phyloP scores from a whole-genome alignment of 2,797 vertebrate species.

The Sciurus vulgaris region DNA sequence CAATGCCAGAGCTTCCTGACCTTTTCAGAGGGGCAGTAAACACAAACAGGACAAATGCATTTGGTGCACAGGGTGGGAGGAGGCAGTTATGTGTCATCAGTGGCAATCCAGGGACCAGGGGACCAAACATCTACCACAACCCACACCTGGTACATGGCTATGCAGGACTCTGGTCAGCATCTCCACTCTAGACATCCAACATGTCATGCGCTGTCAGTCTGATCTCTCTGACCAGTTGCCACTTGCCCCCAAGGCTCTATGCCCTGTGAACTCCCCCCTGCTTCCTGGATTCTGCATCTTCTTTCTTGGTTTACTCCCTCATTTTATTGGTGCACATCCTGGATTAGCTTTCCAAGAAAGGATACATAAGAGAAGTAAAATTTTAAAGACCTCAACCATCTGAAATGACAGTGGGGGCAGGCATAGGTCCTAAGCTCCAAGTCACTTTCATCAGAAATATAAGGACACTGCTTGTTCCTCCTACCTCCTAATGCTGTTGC shows the following conservation, averaged over 20 bases:
- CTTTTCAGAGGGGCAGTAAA: not conserved
- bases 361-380: not conserved
- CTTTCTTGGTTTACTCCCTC: not conserved
- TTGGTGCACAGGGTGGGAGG: not conserved
- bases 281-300: not conserved
- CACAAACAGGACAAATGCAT: not conserved
- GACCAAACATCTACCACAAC: not conserved
- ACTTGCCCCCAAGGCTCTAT: not conserved
- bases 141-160: rapidly evolving
- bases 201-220: no score
- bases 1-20: not conserved
- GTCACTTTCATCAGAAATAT: not conserved
- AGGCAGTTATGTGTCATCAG: not conserved
- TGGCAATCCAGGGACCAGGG: not conserved
- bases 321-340: not conserved
- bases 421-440: not conserved
- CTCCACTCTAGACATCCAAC: not conserved
- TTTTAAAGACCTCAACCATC: not conserved
- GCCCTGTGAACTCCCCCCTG: not conserved
- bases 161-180: not conserved
- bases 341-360: not conserved
- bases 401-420: not conserved
- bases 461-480: not conserved
- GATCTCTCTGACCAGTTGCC: no score
- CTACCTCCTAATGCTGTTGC: no score